phyloP scores from a whole-genome alignment of 2,797 vertebrate species.

The Gymnocypris eckloni region DNA sequence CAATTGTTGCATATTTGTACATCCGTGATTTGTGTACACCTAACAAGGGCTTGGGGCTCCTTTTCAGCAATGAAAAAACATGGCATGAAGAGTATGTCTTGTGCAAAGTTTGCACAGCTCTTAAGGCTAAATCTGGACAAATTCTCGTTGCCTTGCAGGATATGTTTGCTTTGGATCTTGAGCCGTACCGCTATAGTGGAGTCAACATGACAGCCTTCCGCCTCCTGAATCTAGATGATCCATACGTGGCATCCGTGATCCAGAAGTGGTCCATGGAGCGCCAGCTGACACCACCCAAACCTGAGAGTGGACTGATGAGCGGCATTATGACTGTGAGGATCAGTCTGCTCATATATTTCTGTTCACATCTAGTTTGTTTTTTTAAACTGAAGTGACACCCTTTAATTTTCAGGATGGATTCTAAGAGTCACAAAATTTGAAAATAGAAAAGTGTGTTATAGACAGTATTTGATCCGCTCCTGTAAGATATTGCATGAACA shows the following conservation, averaged over 20 bases:
- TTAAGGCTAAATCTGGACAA: neutral
- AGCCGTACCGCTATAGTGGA: constrained; percentile 93
- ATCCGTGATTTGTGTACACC: neutral
- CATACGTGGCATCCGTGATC: constrained; percentile 83
- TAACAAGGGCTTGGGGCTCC: neutral
- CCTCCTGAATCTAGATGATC: constrained; percentile 87
- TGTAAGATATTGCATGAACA: neutral
- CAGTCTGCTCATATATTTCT: neutral
- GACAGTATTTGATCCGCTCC: neutral
- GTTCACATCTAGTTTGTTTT: neutral
- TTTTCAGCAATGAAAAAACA: neutral
- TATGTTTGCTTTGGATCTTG: constrained; percentile 92
- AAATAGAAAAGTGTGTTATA: neutral
- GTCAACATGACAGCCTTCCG: constrained; percentile 97
- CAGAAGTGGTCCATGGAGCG: constrained; percentile 94
- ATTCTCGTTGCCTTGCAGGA: constrained; percentile 75
- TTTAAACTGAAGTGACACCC: neutral
- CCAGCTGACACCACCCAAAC: constrained; percentile 85
- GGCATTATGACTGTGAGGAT: constrained; percentile 92
- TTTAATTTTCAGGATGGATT: neutral
- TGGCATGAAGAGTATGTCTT: neutral
- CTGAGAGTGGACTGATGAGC: constrained; percentile 87
- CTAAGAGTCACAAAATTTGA: neutral
- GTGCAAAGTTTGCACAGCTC: constrained; percentile 13
- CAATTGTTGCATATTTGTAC: neutral